Percentiles rank a stretch among this genome's conserved stretches.
phyloP scores from a whole-genome alignment of 2,888 invertebrate genomes.

The Phlogophora meticulosa region DNA sequence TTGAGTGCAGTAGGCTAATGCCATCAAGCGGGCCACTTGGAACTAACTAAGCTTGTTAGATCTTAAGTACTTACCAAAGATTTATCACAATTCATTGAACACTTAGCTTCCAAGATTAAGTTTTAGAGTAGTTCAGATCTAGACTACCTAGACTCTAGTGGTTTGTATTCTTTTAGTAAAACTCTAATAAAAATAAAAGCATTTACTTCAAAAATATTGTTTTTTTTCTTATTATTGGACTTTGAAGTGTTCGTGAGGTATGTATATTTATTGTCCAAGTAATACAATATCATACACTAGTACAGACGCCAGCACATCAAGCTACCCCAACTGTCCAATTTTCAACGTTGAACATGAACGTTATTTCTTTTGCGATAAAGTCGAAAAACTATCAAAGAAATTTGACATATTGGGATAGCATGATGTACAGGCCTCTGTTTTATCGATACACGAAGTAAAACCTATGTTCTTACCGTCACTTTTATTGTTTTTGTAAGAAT shows the following conservation, averaged over 20 bases:
- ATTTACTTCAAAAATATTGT: background rate
- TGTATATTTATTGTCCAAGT: no score
- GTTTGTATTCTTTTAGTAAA: background rate
- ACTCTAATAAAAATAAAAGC: background rate
- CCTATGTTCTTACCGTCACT: background rate
- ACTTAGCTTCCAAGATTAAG: background rate
- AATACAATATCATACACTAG: no score
- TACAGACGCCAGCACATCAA: no score
- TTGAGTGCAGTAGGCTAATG: no score
- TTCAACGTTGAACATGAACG: no score
- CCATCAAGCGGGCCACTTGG: no score
- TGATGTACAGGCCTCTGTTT: no score
- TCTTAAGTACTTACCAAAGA: background rate
- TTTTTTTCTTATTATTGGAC: background rate
- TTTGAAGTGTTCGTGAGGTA: background rate
- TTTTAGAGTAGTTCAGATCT: background rate
- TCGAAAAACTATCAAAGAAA: no score
- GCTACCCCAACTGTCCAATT: no score
- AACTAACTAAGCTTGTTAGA: background rate
- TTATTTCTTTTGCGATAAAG: no score
- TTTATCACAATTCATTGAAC: conserved; percentile 10
- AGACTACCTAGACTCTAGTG: background rate
- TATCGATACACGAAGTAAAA: no score
- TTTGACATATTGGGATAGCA: no score
- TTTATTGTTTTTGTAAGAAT: conserved; percentile 11